Conservation (phyloP, 2,888 invertebrate species). For the Brenthis hecate region DNA sequence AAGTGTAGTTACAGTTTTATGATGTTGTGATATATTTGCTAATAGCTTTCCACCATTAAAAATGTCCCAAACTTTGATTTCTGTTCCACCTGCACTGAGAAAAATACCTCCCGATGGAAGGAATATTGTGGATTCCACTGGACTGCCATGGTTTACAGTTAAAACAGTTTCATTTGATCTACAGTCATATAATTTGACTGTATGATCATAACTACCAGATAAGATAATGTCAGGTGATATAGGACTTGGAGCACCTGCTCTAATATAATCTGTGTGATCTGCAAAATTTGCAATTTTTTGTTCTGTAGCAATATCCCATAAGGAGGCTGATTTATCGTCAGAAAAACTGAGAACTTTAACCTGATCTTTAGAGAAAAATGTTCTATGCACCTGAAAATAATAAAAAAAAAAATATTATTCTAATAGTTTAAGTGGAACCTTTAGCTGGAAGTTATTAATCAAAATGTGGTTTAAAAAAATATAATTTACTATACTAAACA, state of each 20-base stretch:
- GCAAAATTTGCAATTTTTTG: slow-evolving; percentile 85
- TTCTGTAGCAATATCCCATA: slow-evolving; percentile 97
- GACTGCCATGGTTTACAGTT: slow-evolving; percentile 92
- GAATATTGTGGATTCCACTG: slow-evolving; percentile 94
- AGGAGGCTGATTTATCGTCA: slow-evolving; percentile 92
- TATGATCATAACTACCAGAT: slow-evolving; percentile 95
- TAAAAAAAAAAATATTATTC: slow-evolving; percentile 2
- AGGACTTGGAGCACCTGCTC: slow-evolving; percentile 91
- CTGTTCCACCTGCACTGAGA: slow-evolving; percentile 94
- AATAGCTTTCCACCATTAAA: slow-evolving; percentile 93
- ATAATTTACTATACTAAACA: no score
- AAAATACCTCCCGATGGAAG: slow-evolving; percentile 95
- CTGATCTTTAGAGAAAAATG: slow-evolving; percentile 90
- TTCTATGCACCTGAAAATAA: slow-evolving; percentile 85
- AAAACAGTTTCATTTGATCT: slow-evolving; percentile 87
- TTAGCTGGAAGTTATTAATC: neutral
- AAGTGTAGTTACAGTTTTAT: slow-evolving; percentile 96
- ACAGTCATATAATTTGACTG: slow-evolving; percentile 93
- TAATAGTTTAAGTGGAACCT: neutral
- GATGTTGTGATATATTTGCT: slow-evolving; percentile 93
- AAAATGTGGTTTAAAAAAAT: neutral
- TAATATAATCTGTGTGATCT: slow-evolving; percentile 90
- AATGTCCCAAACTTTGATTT: slow-evolving; percentile 96
- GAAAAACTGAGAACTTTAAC: slow-evolving; percentile 92
- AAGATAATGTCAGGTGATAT: slow-evolving; percentile 88